Evolutionary conservation across 2,888 invertebrate genomes (phyloP), one percentile per base, ranked within the genome.

Genomic region (Lasioglossum marginatum): DNA sequence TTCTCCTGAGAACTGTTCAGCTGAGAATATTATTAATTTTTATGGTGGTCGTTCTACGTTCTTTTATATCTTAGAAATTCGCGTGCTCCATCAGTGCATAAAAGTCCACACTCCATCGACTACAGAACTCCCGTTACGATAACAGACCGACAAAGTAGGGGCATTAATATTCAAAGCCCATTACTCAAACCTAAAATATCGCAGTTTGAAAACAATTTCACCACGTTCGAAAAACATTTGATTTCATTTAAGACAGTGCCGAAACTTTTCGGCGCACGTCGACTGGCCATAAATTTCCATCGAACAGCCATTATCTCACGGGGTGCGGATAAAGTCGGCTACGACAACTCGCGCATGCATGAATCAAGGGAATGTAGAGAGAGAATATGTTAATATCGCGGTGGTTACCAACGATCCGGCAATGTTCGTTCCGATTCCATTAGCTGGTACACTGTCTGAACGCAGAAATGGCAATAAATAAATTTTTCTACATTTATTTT

Each of bases 391-490:
- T 68, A 81, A 81, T 52, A 72, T 72, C 71, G 68, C 43, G 70
- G 76, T 52, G 63, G 82, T 72, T 76, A 76, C 81, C 75, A 45
- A 34, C 76, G 82, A 72, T 66, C 82, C 48, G 71, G 66, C 37
- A 72, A 72, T 82, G 82, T 83, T 43, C 82, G 40, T n/a, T 34
- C 45, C 72, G 63, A 83, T 81, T 52, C 76, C 72, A 82, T 81
- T 77, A 72, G 72, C 77, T 83, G 45, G 76, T 72, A 76, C 76
- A 52, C 52, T 10, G 52, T 52, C 23, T 10, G 52, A 3, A 23
- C 3, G 10, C 52, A 52, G 3, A 52, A 52, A n/a, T 3, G 1
- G 8, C 3, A 52, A n/a, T 52, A 52, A 52, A n/a, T 10, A 8
- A 4, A 43, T 43, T 43, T 43, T 14, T 43, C 43, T 43, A 43